Evolutionary conservation across 2,888 invertebrate species (phyloP).

Genomic region (Metellina segmentata): DNA sequence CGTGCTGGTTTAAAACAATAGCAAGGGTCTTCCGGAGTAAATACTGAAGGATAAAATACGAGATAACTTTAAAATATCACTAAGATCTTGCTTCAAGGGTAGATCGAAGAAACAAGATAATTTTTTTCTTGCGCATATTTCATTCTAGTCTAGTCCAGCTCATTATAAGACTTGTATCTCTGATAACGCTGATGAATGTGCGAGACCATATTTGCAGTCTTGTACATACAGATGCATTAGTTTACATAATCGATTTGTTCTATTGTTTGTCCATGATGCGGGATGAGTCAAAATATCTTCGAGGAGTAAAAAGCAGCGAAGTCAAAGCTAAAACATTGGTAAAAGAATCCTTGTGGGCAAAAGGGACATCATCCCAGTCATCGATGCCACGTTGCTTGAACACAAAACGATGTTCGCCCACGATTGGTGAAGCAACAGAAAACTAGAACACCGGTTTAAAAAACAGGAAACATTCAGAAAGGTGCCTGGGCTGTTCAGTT

Average conservation of each 20-base stretch:
- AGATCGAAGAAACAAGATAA: not conserved
- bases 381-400: not conserved
- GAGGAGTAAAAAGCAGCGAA: too few relatives aligned
- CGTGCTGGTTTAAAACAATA: too few relatives aligned
- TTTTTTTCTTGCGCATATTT: not conserved
- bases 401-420: not conserved
- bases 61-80: not conserved
- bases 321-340: not conserved
- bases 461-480: not conserved
- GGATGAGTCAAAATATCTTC: too few relatives aligned
- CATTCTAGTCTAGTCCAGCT: not conserved
- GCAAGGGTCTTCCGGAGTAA: not conserved
- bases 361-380: not conserved
- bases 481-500: constrained; percentile 58
- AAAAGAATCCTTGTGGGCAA: not conserved
- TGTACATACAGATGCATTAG: too few relatives aligned
- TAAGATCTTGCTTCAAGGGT: not conserved
- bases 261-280: too few relatives aligned
- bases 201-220: too few relatives aligned
- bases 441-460: constrained; percentile 44
- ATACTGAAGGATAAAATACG: not conserved
- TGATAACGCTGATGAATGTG: too few relatives aligned
- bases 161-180: too few relatives aligned
- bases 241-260: too few relatives aligned
- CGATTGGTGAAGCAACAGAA: not conserved